These are phyloP conservation scores for Umimayanthus kanabou DNA, from an alignment of 92 coral and sea anemone genomes.

Conservation along the genomic window DNA sequence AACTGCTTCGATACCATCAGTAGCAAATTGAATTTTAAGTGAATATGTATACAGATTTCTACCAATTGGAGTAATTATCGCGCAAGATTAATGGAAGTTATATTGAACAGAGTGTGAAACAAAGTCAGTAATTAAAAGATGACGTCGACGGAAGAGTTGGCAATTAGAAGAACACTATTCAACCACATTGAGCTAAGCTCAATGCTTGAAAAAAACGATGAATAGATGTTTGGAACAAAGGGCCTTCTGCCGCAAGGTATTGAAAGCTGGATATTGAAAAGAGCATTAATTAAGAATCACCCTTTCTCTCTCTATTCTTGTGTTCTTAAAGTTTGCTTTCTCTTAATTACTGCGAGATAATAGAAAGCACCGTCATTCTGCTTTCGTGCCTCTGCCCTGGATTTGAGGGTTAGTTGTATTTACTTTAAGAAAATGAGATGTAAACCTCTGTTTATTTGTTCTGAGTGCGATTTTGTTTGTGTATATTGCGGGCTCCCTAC, in stretches of 20 bases:
- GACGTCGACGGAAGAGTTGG: slow-evolving; percentile 67
- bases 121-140: slow-evolving; percentile 66
- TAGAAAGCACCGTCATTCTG: slow-evolving; percentile 24
- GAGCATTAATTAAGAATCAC: slow-evolving; percentile 61
- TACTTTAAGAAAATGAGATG: not conserved
- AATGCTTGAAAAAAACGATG: slow-evolving; percentile 4
- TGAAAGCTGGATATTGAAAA: slow-evolving; percentile 44
- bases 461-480: not conserved
- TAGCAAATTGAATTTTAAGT: slow-evolving; percentile 74
- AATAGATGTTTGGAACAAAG: slow-evolving; percentile 47
- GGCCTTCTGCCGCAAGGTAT: slow-evolving; percentile 57
- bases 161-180: slow-evolving; percentile 55
- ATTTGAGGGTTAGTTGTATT: not conserved
- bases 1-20: slow-evolving; percentile 16
- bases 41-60: slow-evolving; percentile 72
- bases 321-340: slow-evolving; percentile 38
- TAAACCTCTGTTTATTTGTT: not conserved
- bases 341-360: slow-evolving; percentile 33
- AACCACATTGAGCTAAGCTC: slow-evolving; percentile 41
- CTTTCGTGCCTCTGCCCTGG: not conserved
- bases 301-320: slow-evolving; percentile 44
- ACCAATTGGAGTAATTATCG: slow-evolving; percentile 77
- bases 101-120: slow-evolving; percentile 64
- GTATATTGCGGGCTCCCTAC: not conserved
- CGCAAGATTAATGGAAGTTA: slow-evolving; percentile 61